A percentile compares a stretch with the other conserved stretches of the same genome.
Conservation (phyloP, 2,888 invertebrate species). For the Orthosia incerta region DNA sequence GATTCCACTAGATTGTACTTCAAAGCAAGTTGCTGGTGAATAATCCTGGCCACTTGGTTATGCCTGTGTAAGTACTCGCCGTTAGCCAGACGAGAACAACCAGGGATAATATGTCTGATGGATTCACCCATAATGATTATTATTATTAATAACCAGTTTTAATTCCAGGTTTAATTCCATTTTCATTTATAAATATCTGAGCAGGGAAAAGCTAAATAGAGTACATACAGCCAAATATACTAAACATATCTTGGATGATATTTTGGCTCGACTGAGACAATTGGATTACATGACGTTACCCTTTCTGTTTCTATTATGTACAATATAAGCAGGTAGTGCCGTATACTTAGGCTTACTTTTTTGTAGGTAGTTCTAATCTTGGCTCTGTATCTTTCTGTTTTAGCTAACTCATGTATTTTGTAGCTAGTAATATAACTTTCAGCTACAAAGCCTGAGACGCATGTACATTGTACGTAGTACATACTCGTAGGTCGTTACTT, state of each 20-base stretch:
- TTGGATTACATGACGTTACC: constrained; percentile 43
- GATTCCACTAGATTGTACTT: too few species aligned
- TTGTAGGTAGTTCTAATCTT: constrained; percentile 27
- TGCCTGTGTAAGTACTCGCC: too few species aligned
- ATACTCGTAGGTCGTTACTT: constrained; percentile 17
- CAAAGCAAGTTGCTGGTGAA: too few species aligned
- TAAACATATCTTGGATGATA: constrained; percentile 26
- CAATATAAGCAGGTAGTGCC: constrained; percentile 20
- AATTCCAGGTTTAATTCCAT: background rate
- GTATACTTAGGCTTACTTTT: constrained; percentile 1
- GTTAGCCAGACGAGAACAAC: too few species aligned
- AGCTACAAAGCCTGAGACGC: constrained; percentile 4
- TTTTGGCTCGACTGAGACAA: constrained; percentile 43
- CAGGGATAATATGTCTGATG: too few species aligned
- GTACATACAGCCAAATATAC: constrained; percentile 9
- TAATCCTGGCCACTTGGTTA: too few species aligned
- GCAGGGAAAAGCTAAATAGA: constrained; percentile 8
- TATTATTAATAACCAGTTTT: background rate
- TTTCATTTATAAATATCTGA: constrained; percentile 10
- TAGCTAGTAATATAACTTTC: constrained; percentile 1
- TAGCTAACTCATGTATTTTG: background rate
- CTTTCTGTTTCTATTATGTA: constrained; percentile 32
- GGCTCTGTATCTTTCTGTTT: constrained; percentile 11
- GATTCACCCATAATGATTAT: constrained; percentile 16
- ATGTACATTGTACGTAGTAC: constrained; percentile 14